phyloP scores from a whole-genome alignment of 2,113 vertebrate genomes.

The Brachirus orientalis region DNA sequence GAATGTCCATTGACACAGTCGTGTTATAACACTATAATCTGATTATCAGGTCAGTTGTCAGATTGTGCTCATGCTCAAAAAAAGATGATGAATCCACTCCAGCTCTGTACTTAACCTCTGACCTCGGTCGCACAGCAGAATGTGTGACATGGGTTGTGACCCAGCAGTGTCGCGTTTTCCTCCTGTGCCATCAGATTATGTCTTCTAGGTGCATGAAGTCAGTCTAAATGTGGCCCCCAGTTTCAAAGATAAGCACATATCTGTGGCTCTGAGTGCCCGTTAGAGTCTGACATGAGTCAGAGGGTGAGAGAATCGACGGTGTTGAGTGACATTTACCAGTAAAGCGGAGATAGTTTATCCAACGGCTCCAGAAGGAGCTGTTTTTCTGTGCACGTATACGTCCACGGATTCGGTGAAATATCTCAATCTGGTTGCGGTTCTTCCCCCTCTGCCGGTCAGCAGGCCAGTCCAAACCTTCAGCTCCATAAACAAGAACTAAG shows the following conservation, averaged over 20 bases:
- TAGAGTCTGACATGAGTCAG: conserved; percentile 34
- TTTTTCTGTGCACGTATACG: conserved; percentile 32
- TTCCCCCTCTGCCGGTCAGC: conserved; percentile 6
- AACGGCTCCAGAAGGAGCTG: conserved; percentile 36
- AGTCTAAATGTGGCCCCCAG: background rate
- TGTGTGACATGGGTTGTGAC: background rate
- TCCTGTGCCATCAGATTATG: too few relatives aligned
- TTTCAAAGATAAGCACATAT: conserved; percentile 23
- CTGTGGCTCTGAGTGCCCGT: background rate
- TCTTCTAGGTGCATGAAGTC: background rate
- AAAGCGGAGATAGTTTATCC: conserved; percentile 53
- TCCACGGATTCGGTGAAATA: conserved; percentile 18
- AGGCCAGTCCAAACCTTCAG: conserved; percentile 33
- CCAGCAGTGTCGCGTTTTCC: too few relatives aligned
- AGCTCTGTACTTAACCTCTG: conserved; percentile 3
- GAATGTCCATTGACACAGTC: too few relatives aligned
- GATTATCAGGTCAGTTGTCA: too few relatives aligned
- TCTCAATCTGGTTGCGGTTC: conserved; percentile 48
- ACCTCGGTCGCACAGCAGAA: background rate
- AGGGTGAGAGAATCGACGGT: conserved; percentile 5
- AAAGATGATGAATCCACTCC: background rate
- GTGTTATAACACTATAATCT: too few relatives aligned
- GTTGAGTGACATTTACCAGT: conserved; percentile 36
- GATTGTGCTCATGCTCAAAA: too few relatives aligned
- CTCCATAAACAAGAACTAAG: conserved; percentile 50